phyloP scores from a whole-genome alignment of 2,797 vertebrate species.

The Sarcophilus harrisii region DNA sequence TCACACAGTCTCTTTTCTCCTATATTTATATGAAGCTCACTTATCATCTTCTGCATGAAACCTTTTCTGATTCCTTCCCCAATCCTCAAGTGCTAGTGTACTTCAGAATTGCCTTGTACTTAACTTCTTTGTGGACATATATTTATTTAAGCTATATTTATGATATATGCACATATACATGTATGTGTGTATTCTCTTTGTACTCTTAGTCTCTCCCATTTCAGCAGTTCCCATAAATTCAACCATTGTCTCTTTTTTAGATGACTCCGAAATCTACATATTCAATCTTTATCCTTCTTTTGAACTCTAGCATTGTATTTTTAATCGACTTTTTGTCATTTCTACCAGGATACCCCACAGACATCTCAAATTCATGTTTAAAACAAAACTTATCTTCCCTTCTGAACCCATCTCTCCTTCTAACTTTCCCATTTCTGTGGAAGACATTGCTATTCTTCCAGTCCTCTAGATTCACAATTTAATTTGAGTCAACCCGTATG shows the following conservation, averaged over 20 bases:
- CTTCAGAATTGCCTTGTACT: background rate
- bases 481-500: background rate
- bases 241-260: background rate
- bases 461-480: background rate
- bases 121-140: background rate
- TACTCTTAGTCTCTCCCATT: background rate
- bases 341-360: background rate
- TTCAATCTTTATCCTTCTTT: background rate
- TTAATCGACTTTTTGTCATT: background rate
- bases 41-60: background rate
- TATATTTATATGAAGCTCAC: background rate
- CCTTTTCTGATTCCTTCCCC: background rate
- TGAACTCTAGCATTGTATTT: background rate
- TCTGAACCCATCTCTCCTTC: background rate
- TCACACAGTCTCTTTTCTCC: background rate
- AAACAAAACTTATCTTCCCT: background rate
- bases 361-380: background rate
- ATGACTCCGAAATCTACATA: background rate
- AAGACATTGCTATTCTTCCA: background rate
- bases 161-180: background rate
- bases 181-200: background rate
- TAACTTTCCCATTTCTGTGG: background rate
- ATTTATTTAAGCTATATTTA: background rate
- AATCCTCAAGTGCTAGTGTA: background rate
- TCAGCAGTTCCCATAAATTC: background rate